Evolutionary conservation across 2,888 invertebrate genomes (phyloP), one percentile per base, ranked within the genome.

Genomic region (Busseola fusca): DNA sequence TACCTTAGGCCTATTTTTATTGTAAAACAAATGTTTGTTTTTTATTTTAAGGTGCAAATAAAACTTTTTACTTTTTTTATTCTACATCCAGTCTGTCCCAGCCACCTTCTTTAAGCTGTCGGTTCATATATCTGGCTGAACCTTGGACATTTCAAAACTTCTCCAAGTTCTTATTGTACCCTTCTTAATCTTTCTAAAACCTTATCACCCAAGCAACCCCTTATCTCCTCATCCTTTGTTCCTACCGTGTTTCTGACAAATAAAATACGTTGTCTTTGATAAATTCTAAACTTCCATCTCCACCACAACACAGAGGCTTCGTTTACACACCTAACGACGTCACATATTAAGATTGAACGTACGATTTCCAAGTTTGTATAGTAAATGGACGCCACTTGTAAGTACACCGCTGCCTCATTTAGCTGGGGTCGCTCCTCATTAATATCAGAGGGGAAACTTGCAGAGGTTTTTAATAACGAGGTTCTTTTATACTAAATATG

Each of bases 351-450:
- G 72, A 75, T 75, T 62, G 57, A 78, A 56, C 42, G 40, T 66
- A 25, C 52, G 66, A 73, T 72, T 72, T 30, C 50, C 56, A 67
- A 62, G 74, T 69, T 81, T 65, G 68, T 75, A 48, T 69, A 64
- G 65, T 65, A 75, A 82, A 81, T 82, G 70, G 64, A 14, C 48
- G 52, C 54, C 71, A 79, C 75, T 75, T 79, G 81, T 79, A 67
- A 67, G 58, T 58, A 75, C 69, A 63, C 52, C 62, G 68, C 65
- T 60, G 56, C 45, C 72, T 60, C 71, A 63, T 72, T 72, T 68
- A 74, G 48, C 48, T 64, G 12, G 14, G 58, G 68, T 73, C 42
- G 37, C 54, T 68, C 56, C 68, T 64, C 82, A 69, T 82, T 82
- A 78, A 67, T 78, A 78, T 48, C 37, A 52, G 42, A 18, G 37